These are phyloP conservation scores for Lucifuga dentata DNA, from an alignment of 2,113 vertebrate genomes.

Conservation along the genomic window DNA sequence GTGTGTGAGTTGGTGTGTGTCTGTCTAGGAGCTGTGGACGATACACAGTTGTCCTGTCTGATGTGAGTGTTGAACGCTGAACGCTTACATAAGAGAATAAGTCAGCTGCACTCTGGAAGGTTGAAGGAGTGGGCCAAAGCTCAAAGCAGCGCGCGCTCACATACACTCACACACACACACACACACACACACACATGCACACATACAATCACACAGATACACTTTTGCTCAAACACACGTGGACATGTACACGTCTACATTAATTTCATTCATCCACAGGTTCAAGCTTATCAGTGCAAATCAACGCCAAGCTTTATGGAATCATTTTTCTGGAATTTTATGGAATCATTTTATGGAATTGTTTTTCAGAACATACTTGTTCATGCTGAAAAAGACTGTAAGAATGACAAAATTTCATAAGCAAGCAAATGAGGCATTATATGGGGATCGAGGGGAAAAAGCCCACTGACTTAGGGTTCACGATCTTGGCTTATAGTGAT, in stretches of 20 bases:
- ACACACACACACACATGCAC: slow-evolving; percentile 10
- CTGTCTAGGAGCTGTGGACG: slow-evolving; percentile 48
- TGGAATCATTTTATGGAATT: too few relatives aligned
- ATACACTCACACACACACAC: not conserved
- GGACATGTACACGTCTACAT: not conserved
- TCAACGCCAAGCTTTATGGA: slow-evolving; percentile 36
- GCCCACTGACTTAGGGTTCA: too few relatives aligned
- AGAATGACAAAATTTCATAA: slow-evolving; percentile 34
- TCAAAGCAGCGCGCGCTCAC: too few relatives aligned
- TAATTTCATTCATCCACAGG: slow-evolving; percentile 37
- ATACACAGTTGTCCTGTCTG: slow-evolving; percentile 79
- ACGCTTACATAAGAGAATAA: slow-evolving; percentile 71
- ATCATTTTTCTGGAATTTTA: too few relatives aligned
- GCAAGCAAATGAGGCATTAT: not conserved
- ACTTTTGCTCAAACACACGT: not conserved
- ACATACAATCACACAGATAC: slow-evolving; percentile 4
- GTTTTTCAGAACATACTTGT: slow-evolving; percentile 43
- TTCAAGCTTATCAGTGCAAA: slow-evolving; percentile 51
- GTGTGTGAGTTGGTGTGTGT: slow-evolving; percentile 25
- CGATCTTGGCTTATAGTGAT: too few relatives aligned
- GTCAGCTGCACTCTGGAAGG: slow-evolving; percentile 64
- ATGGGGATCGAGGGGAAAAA: slow-evolving; percentile 8
- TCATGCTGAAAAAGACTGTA: slow-evolving; percentile 26
- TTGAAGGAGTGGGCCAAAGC: slow-evolving; percentile 33
- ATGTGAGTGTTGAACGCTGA: slow-evolving; percentile 62